These are phyloP conservation scores for Potamarius usumacintae DNA, from an alignment of 2,113 vertebrate species.

Conservation along the genomic window DNA sequence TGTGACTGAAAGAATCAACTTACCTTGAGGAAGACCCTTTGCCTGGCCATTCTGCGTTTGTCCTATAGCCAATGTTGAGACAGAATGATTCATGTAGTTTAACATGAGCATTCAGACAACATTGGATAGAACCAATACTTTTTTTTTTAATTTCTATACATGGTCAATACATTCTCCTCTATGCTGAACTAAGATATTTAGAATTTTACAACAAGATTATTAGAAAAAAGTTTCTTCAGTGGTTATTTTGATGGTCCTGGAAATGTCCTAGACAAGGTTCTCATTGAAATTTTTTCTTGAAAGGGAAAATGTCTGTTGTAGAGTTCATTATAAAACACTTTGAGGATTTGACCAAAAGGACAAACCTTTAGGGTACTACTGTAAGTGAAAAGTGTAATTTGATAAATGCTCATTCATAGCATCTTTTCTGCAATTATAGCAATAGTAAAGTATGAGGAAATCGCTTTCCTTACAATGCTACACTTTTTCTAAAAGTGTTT, in stretches of 20 bases:
- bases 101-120: conserved; percentile 21
- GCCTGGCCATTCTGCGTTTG: conserved; percentile 77
- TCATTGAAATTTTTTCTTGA: neutral
- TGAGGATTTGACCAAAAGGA: neutral
- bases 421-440: neutral
- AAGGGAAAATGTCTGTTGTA: neutral
- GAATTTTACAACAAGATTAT: too few relatives aligned
- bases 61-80: conserved; percentile 71
- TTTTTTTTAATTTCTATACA: neutral
- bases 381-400: neutral
- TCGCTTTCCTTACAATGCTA: neutral
- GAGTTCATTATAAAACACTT: neutral
- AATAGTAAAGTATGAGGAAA: neutral
- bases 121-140: conserved; percentile 7
- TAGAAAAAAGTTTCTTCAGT: neutral
- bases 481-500: too few relatives aligned
- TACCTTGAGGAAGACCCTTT: conserved; percentile 79
- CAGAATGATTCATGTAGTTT: conserved; percentile 50
- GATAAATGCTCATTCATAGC: neutral
- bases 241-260: neutral
- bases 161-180: neutral
- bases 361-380: neutral
- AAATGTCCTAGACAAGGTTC: neutral
- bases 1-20: conserved; percentile 39
- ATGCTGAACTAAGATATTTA: neutral